Percentiles rank a stretch among this genome's conserved stretches.
Evolutionary conservation across 1,140 invertebrate genomes (phyloP).

Genomic region (Pygmarrhopalites habei): DNA sequence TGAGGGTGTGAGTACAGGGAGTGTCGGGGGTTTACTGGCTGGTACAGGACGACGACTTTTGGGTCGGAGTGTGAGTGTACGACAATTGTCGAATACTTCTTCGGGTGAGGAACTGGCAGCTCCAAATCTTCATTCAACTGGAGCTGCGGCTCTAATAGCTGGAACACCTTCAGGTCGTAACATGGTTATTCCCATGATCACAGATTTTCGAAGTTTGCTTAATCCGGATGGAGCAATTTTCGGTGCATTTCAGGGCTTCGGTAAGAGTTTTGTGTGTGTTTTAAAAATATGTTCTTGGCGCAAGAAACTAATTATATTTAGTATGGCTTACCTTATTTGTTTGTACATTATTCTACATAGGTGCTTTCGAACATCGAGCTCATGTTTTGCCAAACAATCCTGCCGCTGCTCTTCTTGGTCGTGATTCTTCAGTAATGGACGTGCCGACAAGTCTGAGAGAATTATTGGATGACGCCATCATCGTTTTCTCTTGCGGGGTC

Average conservation of each 20-base stretch:
- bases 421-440: conserved; percentile 30
- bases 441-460: conserved; percentile 45
- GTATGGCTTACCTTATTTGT: too few species aligned
- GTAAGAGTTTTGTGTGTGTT: too few species aligned
- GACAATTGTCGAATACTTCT: too few species aligned
- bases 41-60: background rate
- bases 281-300: too few species aligned
- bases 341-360: conserved; percentile 22
- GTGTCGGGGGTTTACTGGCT: background rate
- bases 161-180: conserved; percentile 33
- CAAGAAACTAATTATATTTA: too few species aligned
- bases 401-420: conserved; percentile 19
- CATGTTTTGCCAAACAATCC: conserved; percentile 26
- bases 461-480: conserved; percentile 59
- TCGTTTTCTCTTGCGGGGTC: conserved; percentile 60
- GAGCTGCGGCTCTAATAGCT: conserved; percentile 24
- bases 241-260: too few species aligned
- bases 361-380: conserved; percentile 14
- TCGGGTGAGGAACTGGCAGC: conserved; percentile 25
- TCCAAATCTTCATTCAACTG: conserved; percentile 1
- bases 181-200: conserved; percentile 32
- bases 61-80: conserved; percentile 15
- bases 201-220: conserved; percentile 24
- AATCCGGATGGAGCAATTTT: conserved; percentile 11
- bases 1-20: background rate